Conservation (phyloP, 1,140 invertebrate species). For the Maniola jurtina region DNA sequence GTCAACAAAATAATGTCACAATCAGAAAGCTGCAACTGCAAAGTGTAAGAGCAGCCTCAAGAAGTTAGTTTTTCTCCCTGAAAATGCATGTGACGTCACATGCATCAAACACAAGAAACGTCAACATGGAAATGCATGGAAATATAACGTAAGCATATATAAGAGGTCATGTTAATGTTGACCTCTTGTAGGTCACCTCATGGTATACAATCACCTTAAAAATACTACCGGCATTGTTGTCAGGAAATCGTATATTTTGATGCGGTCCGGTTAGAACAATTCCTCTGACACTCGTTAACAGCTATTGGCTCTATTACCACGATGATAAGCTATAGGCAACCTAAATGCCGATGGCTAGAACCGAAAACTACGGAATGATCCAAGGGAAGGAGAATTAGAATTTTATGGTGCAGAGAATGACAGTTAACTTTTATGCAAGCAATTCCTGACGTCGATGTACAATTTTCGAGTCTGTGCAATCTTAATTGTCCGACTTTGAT, state of each 20-base stretch:
- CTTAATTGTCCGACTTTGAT: constrained; percentile 5
- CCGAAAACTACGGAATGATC: constrained; percentile 5
- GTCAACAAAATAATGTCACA: too few species aligned
- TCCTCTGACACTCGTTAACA: neutral
- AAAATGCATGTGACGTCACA: too few species aligned
- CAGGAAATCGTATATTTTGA: neutral
- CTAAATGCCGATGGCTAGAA: constrained; percentile 14
- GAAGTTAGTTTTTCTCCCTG: too few species aligned
- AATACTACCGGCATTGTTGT: neutral
- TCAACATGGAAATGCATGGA: too few species aligned
- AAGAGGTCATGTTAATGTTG: too few species aligned
- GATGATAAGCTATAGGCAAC: constrained; percentile 23
- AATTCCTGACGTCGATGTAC: constrained; percentile 11
- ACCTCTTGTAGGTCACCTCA: too few species aligned
- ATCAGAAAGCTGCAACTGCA: too few species aligned
- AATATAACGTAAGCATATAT: too few species aligned
- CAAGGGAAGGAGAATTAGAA: constrained; percentile 5
- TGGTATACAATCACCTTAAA: too few species aligned
- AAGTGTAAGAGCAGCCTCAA: too few species aligned
- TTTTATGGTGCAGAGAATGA: constrained; percentile 7
- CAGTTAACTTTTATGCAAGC: constrained; percentile 25
- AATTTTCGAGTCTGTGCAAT: constrained; percentile 11
- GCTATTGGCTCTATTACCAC: constrained; percentile 24
- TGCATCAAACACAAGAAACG: too few species aligned
- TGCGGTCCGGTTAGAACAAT: neutral